Evolutionary conservation across 2,888 invertebrate species (phyloP), one percentile per base, ranked within the genome.

Genomic region (Arrhopalites spinosus): DNA sequence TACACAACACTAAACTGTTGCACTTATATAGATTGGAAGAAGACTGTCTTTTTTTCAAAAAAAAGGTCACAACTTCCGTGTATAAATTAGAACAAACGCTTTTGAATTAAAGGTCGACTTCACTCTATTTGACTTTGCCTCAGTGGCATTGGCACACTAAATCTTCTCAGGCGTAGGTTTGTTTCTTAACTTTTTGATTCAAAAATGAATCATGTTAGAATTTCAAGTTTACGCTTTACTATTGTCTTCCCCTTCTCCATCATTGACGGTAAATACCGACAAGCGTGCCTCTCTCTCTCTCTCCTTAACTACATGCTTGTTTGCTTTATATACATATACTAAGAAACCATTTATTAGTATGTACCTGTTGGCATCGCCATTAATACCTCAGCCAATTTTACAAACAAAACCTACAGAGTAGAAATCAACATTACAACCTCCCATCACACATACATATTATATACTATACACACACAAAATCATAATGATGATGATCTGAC

Each of bases 51-150:
- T 68, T 47, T 53, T 69, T 5, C 2, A 27, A 67, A 50, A 53
- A 69, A 50, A 69, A 29, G 69, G 69, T 69, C 69, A 53, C 69
- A 69, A 69, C 69, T 69, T 69, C 69, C 69, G 69, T 67, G 67
- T 45, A 67, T 45, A 45, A 67, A 67, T 67, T 67, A 67, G 67
- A 67, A 45, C 67, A 67, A 67, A 67, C 45, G 67, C 67, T 67
- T n/a, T n/a, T 67, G 67, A 67, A 67, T 67, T 67, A 67, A 67
- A 67, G 67, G 67, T 67, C 67, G 45, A 64, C 30, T 63, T 63
- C 27, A 63, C 63, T 64, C 64, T 30, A n/a, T 53, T 53, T 53
- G 23, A 53, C 53, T 53, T 53, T 17, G 23, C n/a, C 53, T 53
- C 23, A 67, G 15, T 67, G 45, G 36, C 67, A 67, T 17, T 45